These are phyloP conservation scores for Lamproptera curius DNA, from an alignment of 2,888 invertebrate genomes.

Conservation along the genomic window DNA sequence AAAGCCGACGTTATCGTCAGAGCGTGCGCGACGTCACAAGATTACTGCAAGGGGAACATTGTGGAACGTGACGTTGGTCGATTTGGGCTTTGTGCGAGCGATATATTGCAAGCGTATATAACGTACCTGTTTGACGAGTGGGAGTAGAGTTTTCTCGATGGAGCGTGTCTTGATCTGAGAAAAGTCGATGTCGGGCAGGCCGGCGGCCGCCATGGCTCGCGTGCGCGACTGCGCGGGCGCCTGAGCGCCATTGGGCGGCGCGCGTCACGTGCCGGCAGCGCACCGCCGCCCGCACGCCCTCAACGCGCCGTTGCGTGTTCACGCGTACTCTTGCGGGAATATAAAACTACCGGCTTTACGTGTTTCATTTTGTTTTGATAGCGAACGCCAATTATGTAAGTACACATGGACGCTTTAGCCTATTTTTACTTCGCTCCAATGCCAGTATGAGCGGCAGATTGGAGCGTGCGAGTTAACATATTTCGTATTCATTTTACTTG, in stretches of 20 bases:
- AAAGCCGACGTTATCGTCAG: constrained; percentile 50
- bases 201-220: constrained; percentile 80
- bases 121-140: constrained; percentile 95
- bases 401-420: constrained; percentile 28
- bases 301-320: constrained; percentile 42
- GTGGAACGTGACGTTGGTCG: constrained; percentile 25
- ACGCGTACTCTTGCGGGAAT: constrained; percentile 51
- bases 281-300: constrained; percentile 30
- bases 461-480: too few species aligned
- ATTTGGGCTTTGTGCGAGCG: constrained; percentile 24
- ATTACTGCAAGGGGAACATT: constrained; percentile 27
- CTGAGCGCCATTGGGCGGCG: constrained; percentile 43
- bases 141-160: constrained; percentile 95
- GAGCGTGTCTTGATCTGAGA: constrained; percentile 95
- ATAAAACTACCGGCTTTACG: constrained; percentile 57
- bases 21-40: constrained; percentile 55
- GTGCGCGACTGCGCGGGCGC: constrained; percentile 60
- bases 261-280: constrained; percentile 32
- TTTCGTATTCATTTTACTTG: too few species aligned
- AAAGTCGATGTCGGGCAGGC: constrained; percentile 76
- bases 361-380: constrained; percentile 60
- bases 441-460: too few species aligned
- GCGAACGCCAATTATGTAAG: constrained; percentile 42
- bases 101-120: constrained; percentile 37
- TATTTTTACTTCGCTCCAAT: constrained; percentile 27